phyloP scores from a whole-genome alignment of 2,888 invertebrate genomes.

The Timandra comae region DNA sequence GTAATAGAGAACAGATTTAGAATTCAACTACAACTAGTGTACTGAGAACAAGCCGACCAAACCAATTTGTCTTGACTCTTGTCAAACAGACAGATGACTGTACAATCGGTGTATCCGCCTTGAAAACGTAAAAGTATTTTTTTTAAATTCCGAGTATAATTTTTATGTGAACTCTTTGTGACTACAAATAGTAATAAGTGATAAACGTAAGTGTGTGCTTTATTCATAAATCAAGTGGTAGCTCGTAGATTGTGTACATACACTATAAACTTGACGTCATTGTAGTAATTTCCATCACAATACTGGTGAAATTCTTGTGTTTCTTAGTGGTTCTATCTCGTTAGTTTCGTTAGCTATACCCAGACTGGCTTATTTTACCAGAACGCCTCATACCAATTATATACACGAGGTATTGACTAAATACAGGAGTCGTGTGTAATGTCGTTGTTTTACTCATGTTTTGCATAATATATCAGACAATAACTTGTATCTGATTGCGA shows the following conservation, averaged over 20 bases:
- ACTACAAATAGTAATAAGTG: conserved; percentile 14
- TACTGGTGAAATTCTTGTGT: conserved; percentile 31
- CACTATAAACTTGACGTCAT: conserved; percentile 69
- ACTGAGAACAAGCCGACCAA: too few relatives aligned
- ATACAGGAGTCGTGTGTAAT: conserved; percentile 2
- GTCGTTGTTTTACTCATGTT: neutral
- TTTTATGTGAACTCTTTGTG: conserved; percentile 12
- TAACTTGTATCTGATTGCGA: too few relatives aligned
- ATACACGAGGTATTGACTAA: too few relatives aligned
- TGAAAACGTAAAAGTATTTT: conserved; percentile 32
- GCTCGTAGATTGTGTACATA: too few relatives aligned
- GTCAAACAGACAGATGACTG: conserved; percentile 69
- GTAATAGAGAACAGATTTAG: conserved; percentile 31
- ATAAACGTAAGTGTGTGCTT: conserved; percentile 17
- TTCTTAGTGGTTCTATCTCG: neutral
- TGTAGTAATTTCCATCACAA: conserved; percentile 55
- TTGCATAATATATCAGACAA: neutral
- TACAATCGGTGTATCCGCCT: conserved; percentile 65
- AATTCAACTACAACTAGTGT: too few relatives aligned
- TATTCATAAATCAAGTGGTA: too few relatives aligned
- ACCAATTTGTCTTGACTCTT: too few relatives aligned
- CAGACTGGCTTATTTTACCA: too few relatives aligned
- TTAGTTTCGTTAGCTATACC: too few relatives aligned
- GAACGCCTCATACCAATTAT: too few relatives aligned
- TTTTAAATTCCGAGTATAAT: too few relatives aligned